Percentiles rank a stretch among this genome's conserved stretches.
These are phyloP conservation scores for Pogonognathellus flavescens DNA, from an alignment of 1,140 invertebrate species.

Conservation along the genomic window DNA sequence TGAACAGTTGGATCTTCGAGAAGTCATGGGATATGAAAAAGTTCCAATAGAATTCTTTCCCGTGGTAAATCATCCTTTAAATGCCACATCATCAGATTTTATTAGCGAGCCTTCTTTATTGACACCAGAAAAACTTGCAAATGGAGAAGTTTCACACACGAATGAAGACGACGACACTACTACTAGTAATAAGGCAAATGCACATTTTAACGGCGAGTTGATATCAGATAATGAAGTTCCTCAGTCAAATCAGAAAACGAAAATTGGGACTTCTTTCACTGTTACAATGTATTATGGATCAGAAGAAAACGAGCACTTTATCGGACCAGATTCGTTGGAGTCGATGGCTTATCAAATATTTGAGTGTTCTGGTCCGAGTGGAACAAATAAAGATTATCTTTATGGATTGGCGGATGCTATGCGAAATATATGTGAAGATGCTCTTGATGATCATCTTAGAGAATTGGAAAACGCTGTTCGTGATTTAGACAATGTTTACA, in stretches of 20 bases:
- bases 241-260: neutral
- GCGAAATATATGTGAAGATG: constrained; percentile 77
- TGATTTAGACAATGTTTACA: constrained; percentile 21
- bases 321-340: constrained; percentile 80
- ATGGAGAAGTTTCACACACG: neutral
- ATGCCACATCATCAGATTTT: neutral
- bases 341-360: constrained; percentile 85
- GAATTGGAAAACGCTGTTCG: constrained; percentile 78
- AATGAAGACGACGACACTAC: neutral
- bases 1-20: constrained; percentile 87
- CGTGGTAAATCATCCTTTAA: constrained; percentile 67
- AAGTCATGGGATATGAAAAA: constrained; percentile 89
- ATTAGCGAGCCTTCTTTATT: too few relatives aligned
- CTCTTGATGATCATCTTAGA: constrained; percentile 77
- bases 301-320: constrained; percentile 81
- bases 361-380: constrained; percentile 82
- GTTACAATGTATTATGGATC: constrained; percentile 88
- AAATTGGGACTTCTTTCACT: constrained; percentile 71
- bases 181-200: neutral
- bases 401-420: constrained; percentile 86
- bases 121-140: neutral
- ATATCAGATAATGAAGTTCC: neutral
- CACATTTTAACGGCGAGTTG: neutral
- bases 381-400: constrained; percentile 89
- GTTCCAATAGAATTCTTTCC: constrained; percentile 80